Percentiles rank a stretch among this genome's conserved stretches.
phyloP scores from a whole-genome alignment of 1,140 invertebrate genomes.

The Oreohelix idahoensis region DNA sequence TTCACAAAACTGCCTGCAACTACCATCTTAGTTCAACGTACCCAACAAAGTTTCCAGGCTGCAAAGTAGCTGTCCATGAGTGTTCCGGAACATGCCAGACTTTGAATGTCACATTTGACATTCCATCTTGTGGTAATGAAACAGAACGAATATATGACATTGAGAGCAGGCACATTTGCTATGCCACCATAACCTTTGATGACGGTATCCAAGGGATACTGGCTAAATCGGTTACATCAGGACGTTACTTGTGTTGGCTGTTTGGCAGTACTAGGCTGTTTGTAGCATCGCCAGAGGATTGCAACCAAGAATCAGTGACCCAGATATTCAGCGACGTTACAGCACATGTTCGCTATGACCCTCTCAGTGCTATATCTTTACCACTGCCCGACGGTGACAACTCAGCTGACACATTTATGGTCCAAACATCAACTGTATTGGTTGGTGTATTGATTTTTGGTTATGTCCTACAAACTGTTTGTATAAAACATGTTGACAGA shows the following conservation, averaged over 20 bases:
- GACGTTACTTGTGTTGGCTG: not conserved
- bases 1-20: not conserved
- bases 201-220: slow-evolving; percentile 10
- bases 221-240: not conserved
- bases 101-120: not conserved
- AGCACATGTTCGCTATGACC: not conserved
- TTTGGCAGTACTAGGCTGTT: slow-evolving; percentile 11
- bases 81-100: not conserved
- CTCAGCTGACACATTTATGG: not conserved
- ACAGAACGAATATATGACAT: not conserved
- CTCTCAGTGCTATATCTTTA: not conserved
- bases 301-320: slow-evolving; percentile 8
- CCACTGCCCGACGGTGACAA: not conserved
- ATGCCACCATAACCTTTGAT: not conserved
- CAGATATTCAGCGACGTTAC: not conserved
- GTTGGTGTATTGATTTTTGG: not conserved
- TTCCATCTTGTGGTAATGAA: not conserved
- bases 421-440: not conserved
- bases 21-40: not conserved
- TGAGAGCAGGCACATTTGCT: not conserved
- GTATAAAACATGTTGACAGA: not conserved
- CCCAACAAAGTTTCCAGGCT: not conserved
- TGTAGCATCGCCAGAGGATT: not conserved
- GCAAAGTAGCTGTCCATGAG: slow-evolving; percentile 8
- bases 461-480: not conserved